Conservation (phyloP, 1,140 invertebrate species). For the Panonychus citri region DNA sequence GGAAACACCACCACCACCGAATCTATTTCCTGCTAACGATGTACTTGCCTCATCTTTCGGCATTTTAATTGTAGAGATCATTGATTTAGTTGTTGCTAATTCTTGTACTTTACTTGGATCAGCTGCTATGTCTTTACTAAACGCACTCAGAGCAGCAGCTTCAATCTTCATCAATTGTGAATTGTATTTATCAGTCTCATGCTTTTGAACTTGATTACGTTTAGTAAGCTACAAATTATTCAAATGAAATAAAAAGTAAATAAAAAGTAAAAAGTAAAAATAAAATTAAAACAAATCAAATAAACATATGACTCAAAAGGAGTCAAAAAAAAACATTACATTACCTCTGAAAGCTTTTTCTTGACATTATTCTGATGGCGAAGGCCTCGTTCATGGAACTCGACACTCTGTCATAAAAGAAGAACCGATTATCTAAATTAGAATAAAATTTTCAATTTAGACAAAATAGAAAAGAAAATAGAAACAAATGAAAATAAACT, state of each 20-base stretch:
- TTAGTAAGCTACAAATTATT: not conserved
- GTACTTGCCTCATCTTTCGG: not conserved
- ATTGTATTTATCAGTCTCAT: slow-evolving; percentile 44
- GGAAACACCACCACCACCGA: not conserved
- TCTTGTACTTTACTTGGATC: slow-evolving; percentile 30
- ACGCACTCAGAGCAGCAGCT: slow-evolving; percentile 53
- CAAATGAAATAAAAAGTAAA: slow-evolving; percentile 8
- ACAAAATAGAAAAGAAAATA: not conserved
- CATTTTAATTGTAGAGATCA: not conserved
- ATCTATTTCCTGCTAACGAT: slow-evolving; percentile 5
- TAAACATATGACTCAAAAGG: too few relatives aligned
- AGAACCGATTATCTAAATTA: slow-evolving; percentile 48
- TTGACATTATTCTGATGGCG: slow-evolving; percentile 80
- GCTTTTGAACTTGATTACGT: slow-evolving; percentile 30
- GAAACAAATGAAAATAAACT: slow-evolving; percentile 20
- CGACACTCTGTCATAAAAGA: slow-evolving; percentile 49
- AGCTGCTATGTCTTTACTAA: slow-evolving; percentile 46
- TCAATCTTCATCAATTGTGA: slow-evolving; percentile 68
- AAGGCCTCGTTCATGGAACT: slow-evolving; percentile 84
- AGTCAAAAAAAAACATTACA: too few relatives aligned
- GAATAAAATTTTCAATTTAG: too few relatives aligned
- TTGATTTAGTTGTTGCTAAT: not conserved
- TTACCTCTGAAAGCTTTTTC: slow-evolving; percentile 36
- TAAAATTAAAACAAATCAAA: too few relatives aligned
- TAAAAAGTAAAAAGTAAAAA: not conserved